Evolutionary conservation across 2,797 vertebrate genomes (phyloP).

Genomic region (Helostoma temminkii): DNA sequence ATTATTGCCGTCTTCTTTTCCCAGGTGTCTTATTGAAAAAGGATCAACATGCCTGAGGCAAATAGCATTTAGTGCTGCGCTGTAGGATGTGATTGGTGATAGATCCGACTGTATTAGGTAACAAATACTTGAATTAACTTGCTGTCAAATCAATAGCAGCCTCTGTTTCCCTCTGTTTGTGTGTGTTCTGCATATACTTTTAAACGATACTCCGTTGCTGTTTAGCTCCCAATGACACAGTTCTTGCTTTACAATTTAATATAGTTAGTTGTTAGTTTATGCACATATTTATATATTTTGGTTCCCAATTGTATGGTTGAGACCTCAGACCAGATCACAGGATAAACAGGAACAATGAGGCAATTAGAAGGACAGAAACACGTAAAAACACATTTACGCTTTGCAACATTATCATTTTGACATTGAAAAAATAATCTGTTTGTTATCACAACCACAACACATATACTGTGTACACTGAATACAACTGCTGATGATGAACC

Average conservation of each 20-base stretch:
- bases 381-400: too few species aligned
- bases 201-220: background rate
- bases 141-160: conserved; percentile 74
- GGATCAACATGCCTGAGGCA: conserved; percentile 68
- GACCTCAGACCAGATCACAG: background rate
- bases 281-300: background rate
- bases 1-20: conserved; percentile 51
- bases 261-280: background rate
- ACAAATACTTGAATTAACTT: conserved; percentile 77
- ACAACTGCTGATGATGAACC: background rate
- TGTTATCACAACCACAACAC: background rate
- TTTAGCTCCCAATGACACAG: background rate
- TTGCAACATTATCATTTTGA: too few species aligned
- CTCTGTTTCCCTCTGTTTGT: conserved; percentile 19
- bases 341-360: background rate
- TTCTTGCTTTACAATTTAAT: background rate
- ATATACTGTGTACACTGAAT: background rate
- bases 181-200: background rate
- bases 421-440: background rate
- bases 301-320: background rate
- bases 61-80: conserved; percentile 67
- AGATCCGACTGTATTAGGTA: conserved; percentile 76
- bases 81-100: conserved; percentile 72
- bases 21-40: conserved; percentile 71
- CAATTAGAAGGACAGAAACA: background rate